Base-by-base conservation (phyloP, 2,888 invertebrate genomes). In the Epicampocera succincta region DNA sequence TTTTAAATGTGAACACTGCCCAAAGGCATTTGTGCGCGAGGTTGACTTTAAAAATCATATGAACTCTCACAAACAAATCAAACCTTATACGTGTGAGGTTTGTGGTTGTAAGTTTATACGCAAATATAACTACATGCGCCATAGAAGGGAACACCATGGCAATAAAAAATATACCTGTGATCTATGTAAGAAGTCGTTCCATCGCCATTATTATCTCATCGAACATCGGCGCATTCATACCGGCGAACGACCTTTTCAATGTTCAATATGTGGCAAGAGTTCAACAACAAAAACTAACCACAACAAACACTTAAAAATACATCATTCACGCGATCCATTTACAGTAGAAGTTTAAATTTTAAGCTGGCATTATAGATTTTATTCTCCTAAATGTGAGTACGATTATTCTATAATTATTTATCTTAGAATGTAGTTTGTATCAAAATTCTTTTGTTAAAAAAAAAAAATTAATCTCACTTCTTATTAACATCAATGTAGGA, bases 201-300 rank as follows among this genome's bases (percentile, higher is more conserved):
- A 97, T 89, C 93, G 97, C 56, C 95, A 95, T 82, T 97, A 97
- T 89, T 97, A 97, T 91, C 92, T 97, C 63, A 95, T 96, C 50
- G 97, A 97, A 88, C 97, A 97, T 88, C 94, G 96, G 92, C 93
- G 96, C 85, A 95, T 96, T 66, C 97, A 97, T 88, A 95, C 95
- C 75, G 97, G 97, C 0, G 94, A 91, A 81, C 87, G 91, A 68
- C 97, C 97, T 40, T 96, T 94, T 91, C 93, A 95, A 0, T 97
- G 97, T 91, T 95, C 95, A 87, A 95, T 97, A 77, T 97, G 97
- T 90, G 97, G 96, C 38, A 97, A 97, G 91, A 95, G 96, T 9
- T 96, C 96, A 60, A 95, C 96, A 85, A 97, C 97, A 72, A 97
- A 97, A 91, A 96, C 96, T 54, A 97, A 97, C 92, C 97, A 97